phyloP scores from a whole-genome alignment of 2,113 vertebrate genomes.

The Solenodon paradoxus region DNA sequence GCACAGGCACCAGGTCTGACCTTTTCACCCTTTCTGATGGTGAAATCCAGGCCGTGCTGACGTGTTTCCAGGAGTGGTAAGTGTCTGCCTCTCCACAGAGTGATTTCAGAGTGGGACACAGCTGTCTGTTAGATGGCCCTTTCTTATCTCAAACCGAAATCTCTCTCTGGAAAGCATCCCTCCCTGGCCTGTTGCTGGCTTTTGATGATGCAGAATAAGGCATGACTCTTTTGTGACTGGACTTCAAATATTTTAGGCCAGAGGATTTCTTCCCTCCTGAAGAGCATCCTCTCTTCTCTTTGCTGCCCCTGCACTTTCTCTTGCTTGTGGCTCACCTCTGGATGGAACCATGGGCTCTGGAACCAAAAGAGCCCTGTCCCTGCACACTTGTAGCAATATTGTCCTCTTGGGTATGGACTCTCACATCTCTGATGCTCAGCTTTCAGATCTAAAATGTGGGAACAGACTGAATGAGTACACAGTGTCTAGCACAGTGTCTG shows the following conservation, averaged over 20 bases:
- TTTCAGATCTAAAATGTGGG: not conserved
- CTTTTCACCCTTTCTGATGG: not conserved
- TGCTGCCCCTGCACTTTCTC: not conserved
- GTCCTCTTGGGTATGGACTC: not conserved
- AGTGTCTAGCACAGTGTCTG: not conserved
- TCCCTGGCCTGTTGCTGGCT: not conserved
- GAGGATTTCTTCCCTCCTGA: not conserved
- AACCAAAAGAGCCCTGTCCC: not conserved
- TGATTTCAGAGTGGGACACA: not conserved
- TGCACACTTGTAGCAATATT: not conserved
- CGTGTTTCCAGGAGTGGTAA: not conserved
- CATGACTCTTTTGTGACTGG: not conserved
- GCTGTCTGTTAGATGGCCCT: not conserved
- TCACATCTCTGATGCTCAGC: not conserved
- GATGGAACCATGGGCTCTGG: not conserved
- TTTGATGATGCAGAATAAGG: not conserved
- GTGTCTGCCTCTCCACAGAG: not conserved
- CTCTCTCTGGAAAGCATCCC: not conserved
- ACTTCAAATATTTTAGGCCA: not conserved
- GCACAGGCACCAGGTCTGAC: not conserved
- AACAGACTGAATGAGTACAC: not conserved
- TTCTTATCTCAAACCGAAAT: not conserved
- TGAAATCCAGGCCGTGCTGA: not conserved
- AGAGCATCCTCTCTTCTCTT: not conserved
- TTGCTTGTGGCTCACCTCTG: not conserved